Evolutionary conservation across 2,888 invertebrate genomes (phyloP).

Genomic region (Aphodius granarius): DNA sequence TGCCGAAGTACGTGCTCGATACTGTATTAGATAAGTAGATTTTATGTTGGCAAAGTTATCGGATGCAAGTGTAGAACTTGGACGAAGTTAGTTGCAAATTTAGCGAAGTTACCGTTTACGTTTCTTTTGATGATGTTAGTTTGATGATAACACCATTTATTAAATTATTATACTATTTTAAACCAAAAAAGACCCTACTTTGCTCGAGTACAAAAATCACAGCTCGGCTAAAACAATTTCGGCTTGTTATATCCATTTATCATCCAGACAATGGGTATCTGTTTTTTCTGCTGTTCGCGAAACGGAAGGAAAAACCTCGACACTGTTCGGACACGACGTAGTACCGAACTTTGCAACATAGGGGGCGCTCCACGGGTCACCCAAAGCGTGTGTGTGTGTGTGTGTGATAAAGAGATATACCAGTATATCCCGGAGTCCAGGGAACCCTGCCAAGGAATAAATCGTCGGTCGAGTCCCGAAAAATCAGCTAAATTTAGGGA

Average conservation of each 20-base stretch:
- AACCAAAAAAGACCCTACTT: not conserved
- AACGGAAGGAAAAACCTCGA: not conserved
- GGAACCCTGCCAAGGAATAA: conserved; percentile 6
- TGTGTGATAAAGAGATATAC: not conserved
- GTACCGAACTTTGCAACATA: not conserved
- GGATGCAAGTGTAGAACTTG: too few species aligned
- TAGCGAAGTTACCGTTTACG: too few species aligned
- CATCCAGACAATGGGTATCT: not conserved
- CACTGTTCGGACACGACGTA: not conserved
- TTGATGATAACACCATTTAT: too few species aligned
- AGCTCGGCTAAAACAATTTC: not conserved
- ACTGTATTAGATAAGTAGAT: too few species aligned
- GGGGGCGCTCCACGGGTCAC: not conserved
- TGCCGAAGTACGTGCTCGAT: too few species aligned
- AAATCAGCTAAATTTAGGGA: conserved; percentile 6
- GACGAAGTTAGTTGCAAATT: too few species aligned
- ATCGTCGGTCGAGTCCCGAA: not conserved
- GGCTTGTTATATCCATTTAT: not conserved
- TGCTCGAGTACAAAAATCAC: not conserved
- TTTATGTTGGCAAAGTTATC: too few species aligned
- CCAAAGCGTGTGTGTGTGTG: not conserved
- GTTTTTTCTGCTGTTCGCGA: not conserved
- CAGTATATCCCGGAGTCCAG: not conserved
- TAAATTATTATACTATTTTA: not conserved
- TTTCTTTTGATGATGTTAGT: too few species aligned